Evolutionary conservation across 1,140 invertebrate genomes (phyloP).

Genomic region (Microplitis demolitor): DNA sequence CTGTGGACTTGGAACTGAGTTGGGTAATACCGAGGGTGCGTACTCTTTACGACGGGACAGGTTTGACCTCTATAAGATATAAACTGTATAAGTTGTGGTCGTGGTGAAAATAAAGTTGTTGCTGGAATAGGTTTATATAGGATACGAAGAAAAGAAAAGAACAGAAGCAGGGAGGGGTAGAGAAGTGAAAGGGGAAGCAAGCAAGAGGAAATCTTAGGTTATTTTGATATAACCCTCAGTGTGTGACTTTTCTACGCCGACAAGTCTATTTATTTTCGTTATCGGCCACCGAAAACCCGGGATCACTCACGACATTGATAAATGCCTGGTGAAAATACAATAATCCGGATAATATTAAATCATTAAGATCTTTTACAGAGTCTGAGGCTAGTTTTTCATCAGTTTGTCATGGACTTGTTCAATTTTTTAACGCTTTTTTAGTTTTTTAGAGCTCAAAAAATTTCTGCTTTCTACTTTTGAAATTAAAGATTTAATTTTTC

Average conservation of each 20-base stretch:
- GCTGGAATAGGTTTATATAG: too few species aligned
- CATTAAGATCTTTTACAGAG: background rate
- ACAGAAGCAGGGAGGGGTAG: background rate
- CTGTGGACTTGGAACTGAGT: background rate
- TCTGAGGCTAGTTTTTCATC: background rate
- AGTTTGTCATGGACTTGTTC: background rate
- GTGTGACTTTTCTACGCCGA: slow-evolving; percentile 13
- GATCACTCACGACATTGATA: slow-evolving; percentile 13
- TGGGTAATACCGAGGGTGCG: background rate
- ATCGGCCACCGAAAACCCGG: background rate
- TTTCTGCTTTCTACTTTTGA: too few species aligned
- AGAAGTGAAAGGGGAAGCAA: background rate
- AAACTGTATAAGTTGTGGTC: background rate
- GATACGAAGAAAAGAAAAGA: background rate
- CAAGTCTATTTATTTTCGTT: slow-evolving; percentile 13
- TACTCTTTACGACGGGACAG: background rate
- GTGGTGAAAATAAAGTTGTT: slow-evolving; percentile 1
- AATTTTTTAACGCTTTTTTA: too few species aligned
- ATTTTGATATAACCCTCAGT: background rate
- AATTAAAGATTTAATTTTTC: too few species aligned
- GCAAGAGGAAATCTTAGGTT: background rate
- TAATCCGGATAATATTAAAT: background rate
- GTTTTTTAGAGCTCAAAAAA: too few species aligned
- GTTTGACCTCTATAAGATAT: background rate
- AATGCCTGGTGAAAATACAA: slow-evolving; percentile 9